These are phyloP conservation scores for Vulpes vulpes DNA, from an alignment of 2,113 vertebrate genomes.

Conservation along the genomic window DNA sequence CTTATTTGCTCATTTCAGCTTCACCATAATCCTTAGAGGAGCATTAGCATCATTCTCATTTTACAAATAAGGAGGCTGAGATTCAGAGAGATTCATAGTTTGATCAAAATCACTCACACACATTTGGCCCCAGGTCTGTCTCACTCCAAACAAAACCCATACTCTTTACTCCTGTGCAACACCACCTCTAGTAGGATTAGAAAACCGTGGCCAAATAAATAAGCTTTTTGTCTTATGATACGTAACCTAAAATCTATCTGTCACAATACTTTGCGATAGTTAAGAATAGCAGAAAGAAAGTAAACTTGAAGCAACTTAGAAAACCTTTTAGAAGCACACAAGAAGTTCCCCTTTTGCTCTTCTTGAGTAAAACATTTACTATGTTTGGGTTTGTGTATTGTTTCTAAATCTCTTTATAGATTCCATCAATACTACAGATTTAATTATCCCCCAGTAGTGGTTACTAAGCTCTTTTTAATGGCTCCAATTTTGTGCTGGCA, in stretches of 20 bases:
- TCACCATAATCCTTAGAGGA: neutral
- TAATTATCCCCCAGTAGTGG: slow-evolving; percentile 47
- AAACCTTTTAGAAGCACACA: neutral
- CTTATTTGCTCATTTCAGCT: neutral
- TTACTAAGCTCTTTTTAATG: slow-evolving; percentile 78
- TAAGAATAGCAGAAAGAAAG: slow-evolving; percentile 88
- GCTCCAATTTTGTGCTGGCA: slow-evolving; percentile 77
- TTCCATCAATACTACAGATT: slow-evolving; percentile 51
- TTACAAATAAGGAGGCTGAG: slow-evolving; percentile 13
- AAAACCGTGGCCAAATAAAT: neutral
- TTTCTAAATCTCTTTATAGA: slow-evolving; percentile 71
- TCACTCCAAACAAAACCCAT: neutral
- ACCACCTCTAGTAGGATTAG: neutral
- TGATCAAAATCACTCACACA: slow-evolving; percentile 2
- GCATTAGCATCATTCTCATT: neutral
- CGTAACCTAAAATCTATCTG: neutral
- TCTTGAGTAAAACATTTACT: slow-evolving; percentile 51
- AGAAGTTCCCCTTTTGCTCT: neutral
- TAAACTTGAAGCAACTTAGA: slow-evolving; percentile 4
- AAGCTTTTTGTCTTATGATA: neutral
- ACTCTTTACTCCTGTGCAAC: neutral
- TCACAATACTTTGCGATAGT: slow-evolving; percentile 91
- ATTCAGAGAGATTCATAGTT: neutral
- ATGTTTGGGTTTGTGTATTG: slow-evolving; percentile 55
- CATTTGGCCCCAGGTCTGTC: neutral